These are phyloP conservation scores for Phthorimaea operculella DNA, from an alignment of 1,140 invertebrate genomes.

Conservation along the genomic window DNA sequence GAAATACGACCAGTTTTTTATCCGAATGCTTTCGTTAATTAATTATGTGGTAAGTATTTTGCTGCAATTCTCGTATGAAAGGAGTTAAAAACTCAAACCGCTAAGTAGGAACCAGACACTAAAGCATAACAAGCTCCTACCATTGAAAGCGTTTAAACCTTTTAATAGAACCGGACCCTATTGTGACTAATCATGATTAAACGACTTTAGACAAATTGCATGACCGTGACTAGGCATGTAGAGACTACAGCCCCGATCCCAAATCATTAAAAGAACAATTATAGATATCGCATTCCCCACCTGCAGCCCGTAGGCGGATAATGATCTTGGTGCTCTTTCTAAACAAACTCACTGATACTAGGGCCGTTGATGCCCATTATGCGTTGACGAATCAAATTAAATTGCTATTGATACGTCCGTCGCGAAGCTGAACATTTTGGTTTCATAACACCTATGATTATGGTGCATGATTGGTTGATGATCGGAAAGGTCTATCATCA, in stretches of 20 bases:
- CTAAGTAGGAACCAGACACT: background rate
- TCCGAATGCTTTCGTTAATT: too few species aligned
- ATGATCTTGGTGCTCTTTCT: constrained; percentile 47
- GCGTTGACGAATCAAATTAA: constrained; percentile 24
- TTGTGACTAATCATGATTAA: constrained; percentile 68
- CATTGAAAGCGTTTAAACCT: constrained; percentile 48
- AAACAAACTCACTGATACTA: constrained; percentile 41
- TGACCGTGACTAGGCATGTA: constrained; percentile 63
- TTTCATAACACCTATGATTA: background rate
- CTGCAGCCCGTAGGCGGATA: constrained; percentile 63
- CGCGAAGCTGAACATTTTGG: constrained; percentile 2
- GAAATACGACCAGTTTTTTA: too few species aligned
- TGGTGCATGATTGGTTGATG: too few species aligned
- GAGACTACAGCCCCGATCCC: constrained; percentile 46
- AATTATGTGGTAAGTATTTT: background rate
- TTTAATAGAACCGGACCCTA: constrained; percentile 58
- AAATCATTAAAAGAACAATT: constrained; percentile 67
- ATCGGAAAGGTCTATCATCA: too few species aligned
- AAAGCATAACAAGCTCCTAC: constrained; percentile 34
- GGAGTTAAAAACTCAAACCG: background rate
- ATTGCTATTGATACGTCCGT: constrained; percentile 14
- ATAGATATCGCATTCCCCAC: constrained; percentile 64
- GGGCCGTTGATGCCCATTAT: constrained; percentile 16
- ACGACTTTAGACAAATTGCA: constrained; percentile 66
- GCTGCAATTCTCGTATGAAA: too few species aligned